Evolutionary conservation across 2,888 invertebrate species (phyloP).

Genomic region (Ashinkailepas kermadecensis): DNA sequence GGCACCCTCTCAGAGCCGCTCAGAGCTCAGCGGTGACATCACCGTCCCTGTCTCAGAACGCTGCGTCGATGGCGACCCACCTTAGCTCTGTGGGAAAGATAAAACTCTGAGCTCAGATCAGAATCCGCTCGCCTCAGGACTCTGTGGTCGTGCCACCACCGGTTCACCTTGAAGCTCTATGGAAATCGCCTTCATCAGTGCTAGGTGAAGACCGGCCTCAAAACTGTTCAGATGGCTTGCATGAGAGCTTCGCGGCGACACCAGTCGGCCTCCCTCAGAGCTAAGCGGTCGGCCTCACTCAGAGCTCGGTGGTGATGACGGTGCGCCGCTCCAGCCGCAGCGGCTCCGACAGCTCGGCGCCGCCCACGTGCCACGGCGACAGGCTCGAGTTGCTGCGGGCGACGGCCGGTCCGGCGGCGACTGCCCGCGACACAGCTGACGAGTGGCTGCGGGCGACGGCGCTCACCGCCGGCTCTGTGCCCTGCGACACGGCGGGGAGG

Average conservation of each 20-base stretch:
- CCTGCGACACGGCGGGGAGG: neutral
- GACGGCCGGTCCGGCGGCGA: neutral
- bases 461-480: neutral
- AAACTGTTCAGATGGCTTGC: too few species aligned
- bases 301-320: constrained; percentile 21
- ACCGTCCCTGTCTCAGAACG: too few species aligned
- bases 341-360: neutral
- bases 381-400: neutral
- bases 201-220: too few species aligned
- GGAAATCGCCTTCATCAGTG: too few species aligned
- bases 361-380: constrained; percentile 23
- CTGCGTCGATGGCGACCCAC: too few species aligned
- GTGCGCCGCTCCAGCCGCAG: constrained; percentile 14
- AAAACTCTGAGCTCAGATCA: too few species aligned
- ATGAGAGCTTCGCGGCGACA: neutral
- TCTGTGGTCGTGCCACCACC: too few species aligned
- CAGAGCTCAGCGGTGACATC: too few species aligned
- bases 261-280: neutral
- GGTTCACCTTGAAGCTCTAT: too few species aligned
- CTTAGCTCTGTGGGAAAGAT: too few species aligned
- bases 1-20: too few species aligned
- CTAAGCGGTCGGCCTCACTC: neutral
- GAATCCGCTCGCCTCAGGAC: too few species aligned
- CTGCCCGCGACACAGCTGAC: neutral
- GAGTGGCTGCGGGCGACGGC: neutral